Base-by-base conservation (phyloP, 2,113 vertebrate species). In the Lasiurus borealis region DNA sequence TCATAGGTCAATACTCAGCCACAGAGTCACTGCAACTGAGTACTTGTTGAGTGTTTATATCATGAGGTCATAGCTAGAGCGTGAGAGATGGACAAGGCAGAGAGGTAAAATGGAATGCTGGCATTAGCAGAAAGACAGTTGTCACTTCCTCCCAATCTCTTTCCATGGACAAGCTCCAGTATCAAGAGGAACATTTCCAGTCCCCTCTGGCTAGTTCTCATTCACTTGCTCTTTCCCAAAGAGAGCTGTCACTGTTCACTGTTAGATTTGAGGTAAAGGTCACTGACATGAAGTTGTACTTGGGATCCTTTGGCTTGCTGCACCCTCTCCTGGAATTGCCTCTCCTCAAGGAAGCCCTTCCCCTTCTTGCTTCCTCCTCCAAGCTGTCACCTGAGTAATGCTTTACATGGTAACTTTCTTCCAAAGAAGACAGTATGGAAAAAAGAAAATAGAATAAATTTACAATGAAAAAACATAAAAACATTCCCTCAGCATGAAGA, bases 31-130 rank as follows among this genome's bases (percentile, higher is more conserved):
- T 27, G 25, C 25, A 3, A 62, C 59, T 62, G 25, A 7, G 23
- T 25, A 62, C 11, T 2, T 19, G 27, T 14, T 52, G 36, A 73
- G 27, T 1, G 1, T 50, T 31, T 23, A 12, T 9, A n/a, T 48
- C 64, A 0, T 16, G 31, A 57, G 8, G 31, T n/a, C 19, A n/a
- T 52, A n/a, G 0, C 15, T 57, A 19, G 27, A 52, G 23, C 0
- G 2, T 19, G 13, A n/a, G 13, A 73, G 9, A 46, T 2, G 15
- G 48, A 44, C 52, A 44, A 2, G 27, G 10, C 14, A 36, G 19
- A 59, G 0, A 9, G 8, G 48, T 5, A 36, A 44, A 25, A 19
- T 0, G 21, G 3, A 2, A 16, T 8, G 13, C 9, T 57, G 52
- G 21, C 27, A 21, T 59, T 25, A 31, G 15, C 52, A 31, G 68